Evolutionary conservation across 2,113 vertebrate genomes (phyloP).

Genomic region (rabbit (Oryctolagus cuniculus)): mOryCun1.1 NC_091435.1:111877501-111878000

Average conservation of each 20-base stretch:
- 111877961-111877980: constrained; percentile 66
- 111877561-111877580: neutral
- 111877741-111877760: constrained; percentile 43
- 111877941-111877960: constrained; percentile 70
- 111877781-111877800: constrained; percentile 44
- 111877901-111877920: constrained; percentile 59
- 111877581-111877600: neutral
- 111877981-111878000: constrained; percentile 64
- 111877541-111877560: constrained; percentile 4
- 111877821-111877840: constrained; percentile 77
- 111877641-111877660: constrained; percentile 37
- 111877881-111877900: constrained; percentile 65
- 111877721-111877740: neutral
- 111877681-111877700: constrained; percentile 51
- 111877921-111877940: constrained; percentile 61
- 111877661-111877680: constrained; percentile 9
- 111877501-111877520: constrained; percentile 14
- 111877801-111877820: neutral
- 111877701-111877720: constrained; percentile 65
- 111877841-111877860: constrained; percentile 74
- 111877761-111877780: constrained; percentile 10
- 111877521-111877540: neutral
- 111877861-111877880: constrained; percentile 57
- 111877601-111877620: neutral
- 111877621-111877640: constrained; percentile 14